phyloP scores from a whole-genome alignment of 92 coral and sea anemone species.

The Micromussa lordhowensis region DNA sequence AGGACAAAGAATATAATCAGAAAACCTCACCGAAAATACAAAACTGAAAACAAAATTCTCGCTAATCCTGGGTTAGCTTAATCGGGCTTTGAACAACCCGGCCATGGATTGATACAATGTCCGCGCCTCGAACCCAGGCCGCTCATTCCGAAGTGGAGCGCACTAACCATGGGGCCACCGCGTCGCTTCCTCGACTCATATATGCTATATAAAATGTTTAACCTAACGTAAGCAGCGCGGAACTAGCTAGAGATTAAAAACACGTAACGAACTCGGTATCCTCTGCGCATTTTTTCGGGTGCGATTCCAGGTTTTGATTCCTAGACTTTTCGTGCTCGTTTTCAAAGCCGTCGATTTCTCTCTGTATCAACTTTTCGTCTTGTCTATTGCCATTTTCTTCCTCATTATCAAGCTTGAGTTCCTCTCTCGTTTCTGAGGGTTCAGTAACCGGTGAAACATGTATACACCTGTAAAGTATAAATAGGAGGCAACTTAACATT shows the following conservation, averaged over 20 bases:
- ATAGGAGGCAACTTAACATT: not conserved
- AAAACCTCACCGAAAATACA: too few species aligned
- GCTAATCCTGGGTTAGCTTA: too few species aligned
- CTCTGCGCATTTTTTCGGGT: not conserved
- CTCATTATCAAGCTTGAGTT: not conserved
- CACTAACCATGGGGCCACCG: not conserved
- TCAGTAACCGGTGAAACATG: not conserved
- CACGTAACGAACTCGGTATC: not conserved
- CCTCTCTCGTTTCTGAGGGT: not conserved
- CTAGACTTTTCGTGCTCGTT: not conserved
- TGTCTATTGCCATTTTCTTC: constrained; percentile 5
- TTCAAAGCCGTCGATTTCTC: not conserved
- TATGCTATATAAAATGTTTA: too few species aligned
- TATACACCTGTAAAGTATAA: not conserved
- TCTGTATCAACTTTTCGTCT: not conserved
- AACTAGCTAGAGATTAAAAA: not conserved
- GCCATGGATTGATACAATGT: too few species aligned
- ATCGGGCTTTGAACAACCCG: too few species aligned
- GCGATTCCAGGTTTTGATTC: not conserved
- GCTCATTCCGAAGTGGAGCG: too few species aligned
- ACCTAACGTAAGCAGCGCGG: not conserved
- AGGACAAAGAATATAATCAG: too few species aligned
- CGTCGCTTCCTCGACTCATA: not conserved
- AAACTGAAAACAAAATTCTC: too few species aligned
- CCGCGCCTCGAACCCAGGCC: not conserved